Percentiles rank a stretch among this genome's conserved stretches.
phyloP scores from a whole-genome alignment of 2,113 vertebrate species.

The Antidorcas marsupialis region DNA sequence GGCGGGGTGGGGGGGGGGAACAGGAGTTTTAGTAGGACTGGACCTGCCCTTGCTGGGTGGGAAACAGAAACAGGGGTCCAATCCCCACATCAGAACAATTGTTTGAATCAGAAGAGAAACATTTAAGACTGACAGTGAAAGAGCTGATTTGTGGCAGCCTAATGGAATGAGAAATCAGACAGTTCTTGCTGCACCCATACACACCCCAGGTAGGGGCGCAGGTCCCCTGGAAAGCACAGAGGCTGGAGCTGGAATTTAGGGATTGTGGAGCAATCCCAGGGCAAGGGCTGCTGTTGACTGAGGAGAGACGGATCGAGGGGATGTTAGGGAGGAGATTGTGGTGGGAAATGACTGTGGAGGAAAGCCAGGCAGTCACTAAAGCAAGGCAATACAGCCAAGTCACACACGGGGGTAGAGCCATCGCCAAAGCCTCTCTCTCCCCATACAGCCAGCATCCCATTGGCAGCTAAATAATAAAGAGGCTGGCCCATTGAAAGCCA shows the following conservation, averaged over 20 bases:
- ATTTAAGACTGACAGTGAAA: not conserved
- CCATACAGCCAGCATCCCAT: no score
- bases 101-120: not conserved
- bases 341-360: no score
- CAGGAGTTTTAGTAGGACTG: not conserved
- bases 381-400: no score
- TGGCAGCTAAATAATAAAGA: no score
- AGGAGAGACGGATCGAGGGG: no score
- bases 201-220: not conserved
- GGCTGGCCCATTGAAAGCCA: no score
- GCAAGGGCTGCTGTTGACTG: no score
- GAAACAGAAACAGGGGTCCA: not conserved
- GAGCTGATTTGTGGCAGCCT: not conserved
- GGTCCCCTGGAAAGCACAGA: rapidly evolving
- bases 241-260: not conserved
- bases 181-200: not conserved
- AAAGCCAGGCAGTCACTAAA: no score
- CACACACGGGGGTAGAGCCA: no score
- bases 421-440: no score
- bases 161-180: not conserved
- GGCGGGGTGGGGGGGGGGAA: rapidly evolving
- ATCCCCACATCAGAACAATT: not conserved
- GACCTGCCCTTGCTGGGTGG: not conserved
- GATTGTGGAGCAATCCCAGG: not conserved
- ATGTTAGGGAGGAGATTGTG: no score